Conservation (phyloP, 2,888 invertebrate species). For the Drosophila kanekoi region DNA sequence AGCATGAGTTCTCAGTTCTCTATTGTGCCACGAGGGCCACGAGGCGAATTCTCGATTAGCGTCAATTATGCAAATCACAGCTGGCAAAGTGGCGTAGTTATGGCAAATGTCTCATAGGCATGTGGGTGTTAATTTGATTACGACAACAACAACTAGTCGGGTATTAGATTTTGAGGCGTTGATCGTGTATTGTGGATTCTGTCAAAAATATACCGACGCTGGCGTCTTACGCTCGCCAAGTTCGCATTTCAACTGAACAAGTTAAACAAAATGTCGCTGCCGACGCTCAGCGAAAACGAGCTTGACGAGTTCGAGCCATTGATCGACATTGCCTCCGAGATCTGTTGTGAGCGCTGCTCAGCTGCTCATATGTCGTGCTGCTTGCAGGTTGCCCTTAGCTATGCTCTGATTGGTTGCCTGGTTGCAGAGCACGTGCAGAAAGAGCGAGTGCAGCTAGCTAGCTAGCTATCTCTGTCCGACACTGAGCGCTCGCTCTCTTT, state of each 20-base stretch:
- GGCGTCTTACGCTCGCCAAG: slow-evolving; percentile 75
- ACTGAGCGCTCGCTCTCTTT: slow-evolving; percentile 30
- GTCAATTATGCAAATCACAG: slow-evolving; percentile 77
- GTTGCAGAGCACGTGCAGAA: slow-evolving; percentile 24
- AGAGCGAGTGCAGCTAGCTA: slow-evolving; percentile 17
- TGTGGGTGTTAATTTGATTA: slow-evolving; percentile 83
- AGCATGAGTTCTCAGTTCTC: slow-evolving; percentile 41
- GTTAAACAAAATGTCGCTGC: slow-evolving; percentile 64
- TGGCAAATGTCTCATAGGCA: slow-evolving; percentile 60
- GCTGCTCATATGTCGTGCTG: slow-evolving; percentile 14
- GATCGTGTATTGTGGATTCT: slow-evolving; percentile 9
- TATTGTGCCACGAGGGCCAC: slow-evolving; percentile 48
- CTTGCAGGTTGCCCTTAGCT: slow-evolving; percentile 39
- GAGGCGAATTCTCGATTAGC: slow-evolving; percentile 68
- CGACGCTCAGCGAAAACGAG: slow-evolving; percentile 59
- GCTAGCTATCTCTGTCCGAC: slow-evolving; percentile 37
- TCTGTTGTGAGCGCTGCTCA: slow-evolving; percentile 14
- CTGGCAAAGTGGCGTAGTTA: slow-evolving; percentile 44
- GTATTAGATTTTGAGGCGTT: slow-evolving; percentile 3
- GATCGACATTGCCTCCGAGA: slow-evolving; percentile 71
- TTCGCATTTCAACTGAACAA: slow-evolving; percentile 80
- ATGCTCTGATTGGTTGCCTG: slow-evolving; percentile 35
- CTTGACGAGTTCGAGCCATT: slow-evolving; percentile 75
- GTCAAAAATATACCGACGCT: slow-evolving; percentile 58
- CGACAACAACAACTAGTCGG: slow-evolving; percentile 42